Conservation (phyloP, 2,113 vertebrate genomes). For the Phainopepla nitens region DNA sequence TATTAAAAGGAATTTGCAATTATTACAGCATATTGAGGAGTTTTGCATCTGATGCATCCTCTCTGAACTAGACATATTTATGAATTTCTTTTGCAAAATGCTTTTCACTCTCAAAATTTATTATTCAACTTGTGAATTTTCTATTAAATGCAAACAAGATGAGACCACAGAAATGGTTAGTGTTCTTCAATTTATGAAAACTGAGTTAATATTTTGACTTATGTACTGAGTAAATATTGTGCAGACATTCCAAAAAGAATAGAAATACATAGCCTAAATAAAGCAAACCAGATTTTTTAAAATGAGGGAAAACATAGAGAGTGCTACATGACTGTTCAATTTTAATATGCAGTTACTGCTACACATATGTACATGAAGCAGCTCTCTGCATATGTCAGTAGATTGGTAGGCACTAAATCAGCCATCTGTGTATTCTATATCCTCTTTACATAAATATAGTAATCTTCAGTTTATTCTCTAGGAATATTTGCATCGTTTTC, state of each 20-base stretch:
- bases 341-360: background rate
- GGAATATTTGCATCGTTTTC: background rate
- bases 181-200: background rate
- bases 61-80: background rate
- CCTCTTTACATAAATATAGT: background rate
- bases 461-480: background rate
- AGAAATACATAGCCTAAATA: background rate
- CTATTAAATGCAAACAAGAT: background rate
- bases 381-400: background rate
- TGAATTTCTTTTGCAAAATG: background rate
- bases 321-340: background rate
- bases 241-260: background rate
- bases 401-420: background rate
- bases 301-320: background rate
- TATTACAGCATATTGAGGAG: background rate
- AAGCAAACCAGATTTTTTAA: background rate
- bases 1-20: background rate
- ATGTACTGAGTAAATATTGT: background rate
- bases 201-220: slow-evolving; percentile 6
- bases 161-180: background rate
- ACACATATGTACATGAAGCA: background rate
- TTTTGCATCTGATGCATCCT: background rate
- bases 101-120: background rate
- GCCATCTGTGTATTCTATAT: background rate
- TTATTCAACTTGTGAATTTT: background rate